phyloP scores from a whole-genome alignment of 2,113 vertebrate species.

The Rhinolophus sinicus region DNA sequence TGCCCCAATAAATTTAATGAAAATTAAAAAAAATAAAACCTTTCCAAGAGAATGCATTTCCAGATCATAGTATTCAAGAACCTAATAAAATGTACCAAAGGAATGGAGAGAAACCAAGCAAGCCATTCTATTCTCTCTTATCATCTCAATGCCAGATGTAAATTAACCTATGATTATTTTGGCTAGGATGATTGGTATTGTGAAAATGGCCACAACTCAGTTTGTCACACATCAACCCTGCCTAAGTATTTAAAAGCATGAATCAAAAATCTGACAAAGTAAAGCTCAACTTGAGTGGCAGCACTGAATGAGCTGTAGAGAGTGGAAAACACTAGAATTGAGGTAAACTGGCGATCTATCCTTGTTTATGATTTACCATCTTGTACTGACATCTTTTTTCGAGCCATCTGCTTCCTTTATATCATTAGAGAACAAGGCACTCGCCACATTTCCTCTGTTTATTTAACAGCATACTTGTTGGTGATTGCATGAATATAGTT shows the following conservation, averaged over 20 bases:
- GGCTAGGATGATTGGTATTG: not conserved
- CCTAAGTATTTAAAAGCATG: not conserved
- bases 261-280: not conserved
- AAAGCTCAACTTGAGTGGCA: conserved; percentile 21
- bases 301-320: not conserved
- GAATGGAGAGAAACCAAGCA: not conserved
- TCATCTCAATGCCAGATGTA: conserved; percentile 17
- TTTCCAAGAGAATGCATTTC: not conserved
- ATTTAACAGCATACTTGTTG: conserved; percentile 22
- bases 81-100: not conserved
- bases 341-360: conserved; percentile 27
- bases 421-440: conserved; percentile 41
- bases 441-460: not conserved
- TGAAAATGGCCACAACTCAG: conserved; percentile 29
- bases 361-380: conserved; percentile 33
- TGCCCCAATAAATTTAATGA: too few species aligned
- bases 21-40: not conserved
- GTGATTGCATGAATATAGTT: not conserved
- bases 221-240: not conserved
- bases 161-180: conserved; percentile 49
- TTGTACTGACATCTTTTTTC: not conserved
- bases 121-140: not conserved
- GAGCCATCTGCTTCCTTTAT: conserved; percentile 53
- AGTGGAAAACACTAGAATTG: not conserved
- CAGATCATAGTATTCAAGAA: not conserved